Base-by-base conservation (phyloP, 2,113 vertebrate species). In the Stomatorhinus ivindoensis region DNA sequence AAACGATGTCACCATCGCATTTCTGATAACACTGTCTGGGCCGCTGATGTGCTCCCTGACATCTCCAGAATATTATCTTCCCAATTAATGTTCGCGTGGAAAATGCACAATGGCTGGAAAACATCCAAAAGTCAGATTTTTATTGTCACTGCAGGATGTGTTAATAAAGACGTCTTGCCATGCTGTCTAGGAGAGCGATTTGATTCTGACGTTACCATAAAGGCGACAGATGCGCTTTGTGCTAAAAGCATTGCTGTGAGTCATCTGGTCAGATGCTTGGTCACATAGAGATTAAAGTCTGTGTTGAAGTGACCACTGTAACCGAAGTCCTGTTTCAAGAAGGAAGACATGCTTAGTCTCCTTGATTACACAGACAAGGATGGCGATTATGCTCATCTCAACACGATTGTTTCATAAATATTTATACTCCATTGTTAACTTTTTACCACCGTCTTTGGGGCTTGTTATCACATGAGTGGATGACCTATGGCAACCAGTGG, bases 311-410 rank as follows among this genome's bases (percentile, higher is more conserved):
- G 85, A 35, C 82, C 44, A 24, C 82, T 84, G 82, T 46, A 84
- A n/a, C 42, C 1, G 24, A 27, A 19, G 85, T 27, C 85, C 31
- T 53, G 27, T 35, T 51, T 87, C 50, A 27, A 51, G 50, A 87
- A 27, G 44, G 35, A 10, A 48, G 46, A n/a, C 48, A 48, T 19
- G 48, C 84, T 86, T 51, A 35, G 47, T 51, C n/a, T 50, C 85
- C 85, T 87, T 87, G 85, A 87, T 87, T 87, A 39, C 50, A 47
- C 8, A 53, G 85, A 87, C 50, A 55, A 17, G 85, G 50, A 47
- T 87, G 27, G 48, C 55, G 85, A 87, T 87, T 87, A 55, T 35
- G n/a, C 85, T 87, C 85, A 53, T 47, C 50, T 51, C 50, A 53
- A 87, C n/a, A 35, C 0, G 48, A 87, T 21, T 53, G 85, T 11